Evolutionary conservation across 2,797 vertebrate species (phyloP).

Genomic region (Paramormyrops hopkinsi): DNA sequence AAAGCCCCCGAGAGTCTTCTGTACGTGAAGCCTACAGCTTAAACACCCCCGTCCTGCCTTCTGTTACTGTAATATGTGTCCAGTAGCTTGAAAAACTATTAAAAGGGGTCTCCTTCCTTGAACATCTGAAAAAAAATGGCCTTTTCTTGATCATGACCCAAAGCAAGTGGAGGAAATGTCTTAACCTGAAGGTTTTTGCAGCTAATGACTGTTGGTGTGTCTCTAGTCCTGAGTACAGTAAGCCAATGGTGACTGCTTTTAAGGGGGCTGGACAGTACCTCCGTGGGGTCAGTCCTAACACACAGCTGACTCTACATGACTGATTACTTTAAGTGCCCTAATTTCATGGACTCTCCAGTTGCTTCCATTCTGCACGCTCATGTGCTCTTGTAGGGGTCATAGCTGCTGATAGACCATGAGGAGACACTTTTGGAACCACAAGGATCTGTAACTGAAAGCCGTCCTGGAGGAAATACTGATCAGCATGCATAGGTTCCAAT

Average conservation of each 20-base stretch:
- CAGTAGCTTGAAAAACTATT: not conserved
- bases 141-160: not conserved
- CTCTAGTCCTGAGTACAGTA: not conserved
- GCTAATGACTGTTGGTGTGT: not conserved
- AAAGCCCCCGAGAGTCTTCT: not conserved
- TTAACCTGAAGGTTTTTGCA: not conserved
- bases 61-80: not conserved
- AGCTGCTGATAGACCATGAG: not conserved
- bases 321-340: not conserved
- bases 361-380: not conserved
- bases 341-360: not conserved
- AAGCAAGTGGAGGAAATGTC: not conserved
- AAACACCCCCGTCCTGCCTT: not conserved
- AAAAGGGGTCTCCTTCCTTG: not conserved
- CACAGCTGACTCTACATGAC: not conserved
- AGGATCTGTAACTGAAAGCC: not conserved
- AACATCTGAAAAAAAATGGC: not conserved
- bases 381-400: not conserved
- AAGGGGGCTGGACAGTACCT: not conserved
- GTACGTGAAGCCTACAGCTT: not conserved
- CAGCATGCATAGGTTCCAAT: conserved; percentile 49
- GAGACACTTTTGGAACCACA: not conserved
- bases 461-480: conserved; percentile 58
- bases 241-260: not conserved
- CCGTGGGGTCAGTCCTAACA: not conserved